Evolutionary conservation across 2,797 vertebrate genomes (phyloP), one percentile per base, ranked within the genome.

Genomic region (Platyrinchus mystaceus): DNA sequence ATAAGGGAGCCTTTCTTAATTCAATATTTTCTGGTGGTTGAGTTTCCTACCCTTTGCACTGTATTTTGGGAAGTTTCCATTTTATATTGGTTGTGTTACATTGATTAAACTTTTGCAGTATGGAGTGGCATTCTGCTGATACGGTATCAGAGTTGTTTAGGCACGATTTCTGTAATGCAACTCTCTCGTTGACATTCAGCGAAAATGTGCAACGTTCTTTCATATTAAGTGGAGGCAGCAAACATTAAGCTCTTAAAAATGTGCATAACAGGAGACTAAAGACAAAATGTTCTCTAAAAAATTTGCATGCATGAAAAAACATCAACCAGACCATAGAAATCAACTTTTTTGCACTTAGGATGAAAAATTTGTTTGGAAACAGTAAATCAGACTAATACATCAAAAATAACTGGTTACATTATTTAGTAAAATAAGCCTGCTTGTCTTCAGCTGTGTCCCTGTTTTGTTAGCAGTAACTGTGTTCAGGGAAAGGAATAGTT

Each of bases 171-270:
- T 82, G 75, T 93, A 97, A 93, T 90, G 75, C 94, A 90, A 93
- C 94, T 96, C 28, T 95, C 90, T 92, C 90, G 89, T 95, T 97
- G 95, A 86, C 83, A 94, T 95, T 97, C 95, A 92, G 89, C 47
- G 84, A 95, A 96, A 95, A 84, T 73, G 82, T 84, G 36, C 47
- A 94, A 43, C 95, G 90, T 97, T 96, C 94, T 97, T 95, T 97
- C 84, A 76, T 95, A 95, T 76, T 93, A 96, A 97, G 84, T 89
- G 79, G 82, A 95, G 84, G 74, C 91, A 97, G 97, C 90, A 97
- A 96, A 94, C 91, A 96, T 90, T 97, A 97, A 97, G 78, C 84
- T 94, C 70, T 93, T 94, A 95, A 96, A 96, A 91, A 93, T 96
- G 92, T 95, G 73, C 79, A 87, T 95, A 93, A 90, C 82, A 93